A percentile compares a stretch with the other conserved stretches of the same genome.
These are phyloP conservation scores for Tiphia femorata DNA, from an alignment of 2,888 invertebrate genomes.

Conservation along the genomic window DNA sequence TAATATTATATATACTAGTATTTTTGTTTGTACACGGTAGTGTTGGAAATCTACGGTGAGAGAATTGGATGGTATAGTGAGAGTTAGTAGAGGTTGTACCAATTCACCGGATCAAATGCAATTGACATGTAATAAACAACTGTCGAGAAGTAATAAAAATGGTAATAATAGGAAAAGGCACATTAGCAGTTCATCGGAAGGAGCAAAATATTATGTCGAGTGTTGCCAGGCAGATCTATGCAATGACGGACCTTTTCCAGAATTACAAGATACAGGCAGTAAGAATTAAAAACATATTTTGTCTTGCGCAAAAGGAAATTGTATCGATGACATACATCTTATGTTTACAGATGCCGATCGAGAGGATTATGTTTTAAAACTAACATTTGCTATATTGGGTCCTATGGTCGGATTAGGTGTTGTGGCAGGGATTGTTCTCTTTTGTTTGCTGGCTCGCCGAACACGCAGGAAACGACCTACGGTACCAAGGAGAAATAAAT, in stretches of 20 bases:
- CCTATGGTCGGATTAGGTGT: conserved; percentile 74
- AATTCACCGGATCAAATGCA: conserved; percentile 78
- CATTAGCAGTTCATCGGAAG: conserved; percentile 44
- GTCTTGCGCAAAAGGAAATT: too few species aligned
- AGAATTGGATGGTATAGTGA: conserved; percentile 77
- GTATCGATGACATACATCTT: background rate
- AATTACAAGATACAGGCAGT: conserved; percentile 49
- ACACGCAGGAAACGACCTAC: conserved; percentile 74
- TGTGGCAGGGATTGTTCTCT: conserved; percentile 73
- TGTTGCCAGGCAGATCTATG: conserved; percentile 86
- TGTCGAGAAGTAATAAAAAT: conserved; percentile 26
- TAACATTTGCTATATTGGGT: conserved; percentile 77
- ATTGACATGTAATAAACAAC: conserved; percentile 75
- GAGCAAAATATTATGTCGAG: conserved; percentile 77
- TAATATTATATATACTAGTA: background rate
- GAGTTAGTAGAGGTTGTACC: conserved; percentile 82
- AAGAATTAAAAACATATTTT: conserved; percentile 4
- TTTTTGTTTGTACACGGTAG: conserved; percentile 63
- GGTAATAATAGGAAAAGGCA: conserved; percentile 71
- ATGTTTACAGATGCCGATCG: conserved; percentile 45
- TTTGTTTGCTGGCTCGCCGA: conserved; percentile 72
- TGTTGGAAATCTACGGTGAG: conserved; percentile 88
- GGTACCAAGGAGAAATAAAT: conserved; percentile 57
- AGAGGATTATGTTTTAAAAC: conserved; percentile 72
- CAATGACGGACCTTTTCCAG: conserved; percentile 85